Percentiles rank a stretch among this genome's conserved stretches.
Conservation (phyloP, 2,113 vertebrate species). For the Scophthalmus maximus region DNA sequence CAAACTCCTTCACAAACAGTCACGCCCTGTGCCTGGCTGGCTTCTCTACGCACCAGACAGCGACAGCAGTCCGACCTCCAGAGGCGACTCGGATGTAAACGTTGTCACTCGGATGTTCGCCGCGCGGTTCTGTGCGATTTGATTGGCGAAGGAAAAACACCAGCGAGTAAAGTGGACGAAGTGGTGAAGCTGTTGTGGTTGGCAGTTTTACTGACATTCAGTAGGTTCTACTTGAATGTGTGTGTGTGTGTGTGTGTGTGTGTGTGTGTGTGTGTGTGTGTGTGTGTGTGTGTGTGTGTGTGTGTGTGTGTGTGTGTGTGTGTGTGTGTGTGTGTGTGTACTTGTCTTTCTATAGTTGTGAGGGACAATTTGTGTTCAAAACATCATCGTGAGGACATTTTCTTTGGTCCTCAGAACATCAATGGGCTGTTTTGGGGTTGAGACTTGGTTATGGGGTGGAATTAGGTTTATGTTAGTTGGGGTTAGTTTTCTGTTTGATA, state of each 20-base stretch:
- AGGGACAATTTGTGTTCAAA: no score
- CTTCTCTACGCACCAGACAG: conserved; percentile 8
- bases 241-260: conserved; percentile 16
- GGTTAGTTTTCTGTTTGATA: no score
- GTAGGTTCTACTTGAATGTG: conserved; percentile 31
- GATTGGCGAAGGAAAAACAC: conserved; percentile 36
- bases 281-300: conserved; percentile 30
- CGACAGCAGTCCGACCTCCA: conserved; percentile 21
- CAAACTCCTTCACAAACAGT: neutral
- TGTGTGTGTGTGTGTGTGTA: no score
- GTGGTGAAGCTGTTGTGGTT: conserved; percentile 49
- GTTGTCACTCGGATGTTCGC: conserved; percentile 54
- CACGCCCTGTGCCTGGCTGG: conserved; percentile 5
- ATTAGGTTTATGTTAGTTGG: no score
- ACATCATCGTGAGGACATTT: no score
- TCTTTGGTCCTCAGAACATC: no score
- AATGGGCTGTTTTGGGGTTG: no score
- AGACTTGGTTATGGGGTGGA: no score
- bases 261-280: neutral
- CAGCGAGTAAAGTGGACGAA: conserved; percentile 17
- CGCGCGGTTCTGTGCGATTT: conserved; percentile 31
- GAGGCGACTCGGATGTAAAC: conserved; percentile 75
- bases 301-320: no score
- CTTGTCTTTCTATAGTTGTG: no score
- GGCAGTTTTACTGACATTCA: conserved; percentile 78